Evolutionary conservation across 2,888 invertebrate genomes (phyloP).

Genomic region (Platycheirus rosarum): DNA sequence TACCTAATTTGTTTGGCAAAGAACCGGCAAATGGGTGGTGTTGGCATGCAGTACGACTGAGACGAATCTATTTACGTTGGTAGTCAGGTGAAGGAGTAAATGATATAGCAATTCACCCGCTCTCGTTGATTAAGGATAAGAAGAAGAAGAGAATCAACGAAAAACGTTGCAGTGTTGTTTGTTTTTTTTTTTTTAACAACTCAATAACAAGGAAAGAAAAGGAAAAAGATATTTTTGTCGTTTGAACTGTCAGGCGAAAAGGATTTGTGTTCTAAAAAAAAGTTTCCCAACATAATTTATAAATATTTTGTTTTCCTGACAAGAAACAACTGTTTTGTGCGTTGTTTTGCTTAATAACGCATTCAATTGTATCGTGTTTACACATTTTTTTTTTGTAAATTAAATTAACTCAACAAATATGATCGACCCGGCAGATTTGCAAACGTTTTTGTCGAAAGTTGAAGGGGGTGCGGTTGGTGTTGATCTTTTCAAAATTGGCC

Average conservation of each 20-base stretch:
- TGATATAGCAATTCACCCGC: not conserved
- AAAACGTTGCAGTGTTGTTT: slow-evolving; percentile 48
- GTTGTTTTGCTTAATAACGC: not conserved
- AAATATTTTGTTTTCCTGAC: slow-evolving; percentile 7
- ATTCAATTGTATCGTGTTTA: slow-evolving; percentile 25
- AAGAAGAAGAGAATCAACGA: too few species aligned
- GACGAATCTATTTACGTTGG: not conserved
- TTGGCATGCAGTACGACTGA: slow-evolving; percentile 62
- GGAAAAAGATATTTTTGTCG: slow-evolving; percentile 41
- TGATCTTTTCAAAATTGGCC: slow-evolving; percentile 77
- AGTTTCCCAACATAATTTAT: not conserved
- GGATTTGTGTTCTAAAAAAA: slow-evolving; percentile 26
- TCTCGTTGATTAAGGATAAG: too few species aligned
- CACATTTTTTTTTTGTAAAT: not conserved
- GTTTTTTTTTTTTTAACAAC: slow-evolving; percentile 10
- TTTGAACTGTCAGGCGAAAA: slow-evolving; percentile 21
- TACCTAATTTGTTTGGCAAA: slow-evolving; percentile 42
- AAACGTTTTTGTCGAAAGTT: slow-evolving; percentile 76
- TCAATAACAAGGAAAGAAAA: slow-evolving; percentile 5
- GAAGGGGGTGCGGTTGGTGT: slow-evolving; percentile 77
- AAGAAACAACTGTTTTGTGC: slow-evolving; percentile 3
- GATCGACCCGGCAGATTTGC: slow-evolving; percentile 77
- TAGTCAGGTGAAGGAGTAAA: slow-evolving; percentile 8
- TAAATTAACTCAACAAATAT: slow-evolving; percentile 53
- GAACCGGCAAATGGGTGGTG: slow-evolving; percentile 71